A percentile compares a stretch with the other conserved stretches of the same genome.
Conservation (phyloP, 2,888 invertebrate species). For the Dione vanillae region DNA sequence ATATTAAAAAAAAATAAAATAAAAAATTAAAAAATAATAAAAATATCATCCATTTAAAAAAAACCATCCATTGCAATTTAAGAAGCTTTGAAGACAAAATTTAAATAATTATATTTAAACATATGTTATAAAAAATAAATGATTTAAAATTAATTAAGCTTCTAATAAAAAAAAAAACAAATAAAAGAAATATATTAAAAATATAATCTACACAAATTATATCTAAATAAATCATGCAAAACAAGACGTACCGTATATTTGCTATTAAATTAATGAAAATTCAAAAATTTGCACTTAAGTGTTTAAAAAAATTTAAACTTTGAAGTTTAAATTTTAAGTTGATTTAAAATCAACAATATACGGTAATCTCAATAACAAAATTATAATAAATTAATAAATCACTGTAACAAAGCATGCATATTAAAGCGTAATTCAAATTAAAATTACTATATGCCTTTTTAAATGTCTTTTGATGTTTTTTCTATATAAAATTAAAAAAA, state of each 20-base stretch:
- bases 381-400: background rate
- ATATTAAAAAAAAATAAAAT: background rate
- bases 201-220: background rate
- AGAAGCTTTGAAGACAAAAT: too few species aligned
- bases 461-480: conserved; percentile 33
- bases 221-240: background rate
- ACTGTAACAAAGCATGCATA: conserved; percentile 21
- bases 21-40: background rate
- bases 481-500: too few species aligned
- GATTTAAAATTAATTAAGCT: too few species aligned
- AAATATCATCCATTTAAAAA: too few species aligned
- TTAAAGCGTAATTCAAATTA: conserved; percentile 35
- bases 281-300: background rate
- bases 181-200: background rate
- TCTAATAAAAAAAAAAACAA: background rate
- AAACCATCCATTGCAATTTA: too few species aligned
- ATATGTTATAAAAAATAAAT: too few species aligned
- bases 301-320: background rate
- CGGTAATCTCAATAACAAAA: background rate
- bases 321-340: background rate
- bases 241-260: background rate
- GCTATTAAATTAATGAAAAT: background rate
- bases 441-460: conserved; percentile 39
- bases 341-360: background rate
- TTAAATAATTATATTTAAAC: too few species aligned